Evolutionary conservation across 2,888 invertebrate species (phyloP).

Genomic region (Helleia helle): DNA sequence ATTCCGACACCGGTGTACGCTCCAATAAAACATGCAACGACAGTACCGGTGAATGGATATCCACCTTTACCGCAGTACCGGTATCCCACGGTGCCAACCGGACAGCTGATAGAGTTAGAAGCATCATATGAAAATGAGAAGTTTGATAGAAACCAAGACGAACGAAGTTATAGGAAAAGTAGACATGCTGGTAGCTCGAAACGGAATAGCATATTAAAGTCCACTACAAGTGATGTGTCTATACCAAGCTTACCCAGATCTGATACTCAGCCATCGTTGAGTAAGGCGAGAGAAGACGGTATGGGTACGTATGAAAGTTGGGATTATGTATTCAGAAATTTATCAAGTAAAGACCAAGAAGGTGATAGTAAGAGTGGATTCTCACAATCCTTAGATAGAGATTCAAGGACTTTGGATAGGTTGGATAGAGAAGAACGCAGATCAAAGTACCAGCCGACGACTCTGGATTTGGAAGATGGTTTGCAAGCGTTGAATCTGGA

Average conservation of each 20-base stretch:
- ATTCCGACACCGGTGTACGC: constrained; percentile 59
- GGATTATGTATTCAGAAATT: constrained; percentile 85
- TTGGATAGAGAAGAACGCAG: constrained; percentile 57
- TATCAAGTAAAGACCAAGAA: constrained; percentile 82
- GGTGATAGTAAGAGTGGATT: constrained; percentile 80
- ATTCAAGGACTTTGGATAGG: constrained; percentile 58
- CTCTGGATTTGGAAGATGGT: constrained; percentile 72
- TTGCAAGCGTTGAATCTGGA: constrained; percentile 68
- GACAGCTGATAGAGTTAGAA: constrained; percentile 79
- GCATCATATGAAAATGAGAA: constrained; percentile 57
- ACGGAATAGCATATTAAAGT: constrained; percentile 42
- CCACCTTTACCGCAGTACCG: constrained; percentile 53
- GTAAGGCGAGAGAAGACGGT: constrained; percentile 76
- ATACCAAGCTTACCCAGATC: constrained; percentile 59
- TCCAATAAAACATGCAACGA: constrained; percentile 59
- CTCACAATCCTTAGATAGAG: constrained; percentile 61
- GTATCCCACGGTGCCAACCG: constrained; percentile 76
- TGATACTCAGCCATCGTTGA: constrained; percentile 60
- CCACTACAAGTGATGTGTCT: constrained; percentile 54
- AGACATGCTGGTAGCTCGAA: constrained; percentile 39
- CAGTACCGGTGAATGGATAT: constrained; percentile 63
- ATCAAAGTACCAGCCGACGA: constrained; percentile 61
- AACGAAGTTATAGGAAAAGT: constrained; percentile 36
- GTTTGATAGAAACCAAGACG: constrained; percentile 41
- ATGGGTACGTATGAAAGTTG: constrained; percentile 82